These are phyloP conservation scores for Melanotaenia pygmaea DNA, from an alignment of 2,797 vertebrate species.

Conservation along the genomic window DNA sequence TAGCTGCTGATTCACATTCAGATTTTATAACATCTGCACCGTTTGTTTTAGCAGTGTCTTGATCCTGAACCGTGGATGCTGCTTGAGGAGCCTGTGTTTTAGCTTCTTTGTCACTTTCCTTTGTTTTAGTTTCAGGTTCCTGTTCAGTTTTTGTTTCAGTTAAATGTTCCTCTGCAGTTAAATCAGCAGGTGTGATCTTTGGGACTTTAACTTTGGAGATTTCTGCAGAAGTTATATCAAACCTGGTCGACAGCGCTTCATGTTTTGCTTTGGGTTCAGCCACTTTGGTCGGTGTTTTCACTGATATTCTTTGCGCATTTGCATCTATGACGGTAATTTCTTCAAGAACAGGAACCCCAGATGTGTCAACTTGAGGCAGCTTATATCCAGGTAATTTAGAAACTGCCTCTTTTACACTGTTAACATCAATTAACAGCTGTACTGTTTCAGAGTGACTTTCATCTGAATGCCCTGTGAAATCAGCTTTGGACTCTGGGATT, in stretches of 20 bases:
- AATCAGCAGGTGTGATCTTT: conserved; percentile 56
- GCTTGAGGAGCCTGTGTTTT: conserved; percentile 62
- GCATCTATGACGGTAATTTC: conserved; percentile 82
- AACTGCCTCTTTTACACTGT: conserved; percentile 83
- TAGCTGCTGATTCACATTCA: conserved; percentile 21
- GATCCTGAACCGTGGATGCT: conserved; percentile 44
- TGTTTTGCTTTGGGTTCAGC: conserved; percentile 64
- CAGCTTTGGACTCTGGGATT: conserved; percentile 60
- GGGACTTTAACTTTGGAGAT: conserved; percentile 69
- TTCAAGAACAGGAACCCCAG: conserved; percentile 78
- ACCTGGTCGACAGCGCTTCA: conserved; percentile 36
- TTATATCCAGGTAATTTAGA: conserved; percentile 84
- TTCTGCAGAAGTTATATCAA: conserved; percentile 52
- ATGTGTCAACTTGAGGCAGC: conserved; percentile 78
- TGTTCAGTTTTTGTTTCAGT: conserved; percentile 50
- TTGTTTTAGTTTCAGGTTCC: conserved; percentile 34
- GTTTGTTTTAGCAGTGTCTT: conserved; percentile 25
- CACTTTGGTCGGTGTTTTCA: conserved; percentile 79
- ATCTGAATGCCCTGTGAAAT: conserved; percentile 39
- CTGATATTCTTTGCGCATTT: conserved; percentile 80
- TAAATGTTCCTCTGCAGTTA: conserved; percentile 55
- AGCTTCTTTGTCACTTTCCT: conserved; percentile 37
- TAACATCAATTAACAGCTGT: conserved; percentile 78
- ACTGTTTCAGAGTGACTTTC: conserved; percentile 60
- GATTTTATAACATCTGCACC: conserved; percentile 7